A percentile compares a stretch with the other conserved stretches of the same genome.
Evolutionary conservation across 2,113 vertebrate genomes (phyloP).

Genomic region (Sceloporus undulatus): DNA sequence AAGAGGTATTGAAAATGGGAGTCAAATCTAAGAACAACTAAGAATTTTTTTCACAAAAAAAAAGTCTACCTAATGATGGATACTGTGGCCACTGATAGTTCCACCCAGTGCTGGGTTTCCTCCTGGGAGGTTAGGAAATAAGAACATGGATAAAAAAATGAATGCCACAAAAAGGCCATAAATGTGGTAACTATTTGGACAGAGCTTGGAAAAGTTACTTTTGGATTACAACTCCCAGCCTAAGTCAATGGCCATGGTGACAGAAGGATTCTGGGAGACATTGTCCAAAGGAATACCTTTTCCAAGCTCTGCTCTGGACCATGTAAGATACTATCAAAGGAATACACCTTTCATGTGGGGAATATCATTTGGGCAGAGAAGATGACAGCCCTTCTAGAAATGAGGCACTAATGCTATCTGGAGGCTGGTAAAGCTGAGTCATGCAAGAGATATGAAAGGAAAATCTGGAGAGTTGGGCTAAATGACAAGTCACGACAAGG

Average conservation of each 20-base stretch:
- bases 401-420: slow-evolving; percentile 54
- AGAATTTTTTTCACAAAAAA: not conserved
- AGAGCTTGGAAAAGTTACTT: not conserved
- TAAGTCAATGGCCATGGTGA: not conserved
- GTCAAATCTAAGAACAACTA: not conserved
- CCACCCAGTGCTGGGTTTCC: not conserved
- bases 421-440: slow-evolving; percentile 69
- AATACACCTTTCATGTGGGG: not conserved
- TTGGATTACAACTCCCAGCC: not conserved
- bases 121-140: not conserved
- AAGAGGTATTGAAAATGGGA: not conserved
- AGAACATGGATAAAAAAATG: not conserved
- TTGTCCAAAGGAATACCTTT: not conserved
- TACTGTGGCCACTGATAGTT: not conserved
- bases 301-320: not conserved
- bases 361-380: not conserved
- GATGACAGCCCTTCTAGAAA: not conserved
- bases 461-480: slow-evolving; percentile 24
- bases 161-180: not conserved
- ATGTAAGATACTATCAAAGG: not conserved
- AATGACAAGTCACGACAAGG: slow-evolving; percentile 60
- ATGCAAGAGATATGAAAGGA: slow-evolving; percentile 2
- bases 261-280: not conserved
- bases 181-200: not conserved
- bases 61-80: not conserved